Conservation (phyloP, 2,113 vertebrate genomes). For the Antennarius striatus region DNA sequence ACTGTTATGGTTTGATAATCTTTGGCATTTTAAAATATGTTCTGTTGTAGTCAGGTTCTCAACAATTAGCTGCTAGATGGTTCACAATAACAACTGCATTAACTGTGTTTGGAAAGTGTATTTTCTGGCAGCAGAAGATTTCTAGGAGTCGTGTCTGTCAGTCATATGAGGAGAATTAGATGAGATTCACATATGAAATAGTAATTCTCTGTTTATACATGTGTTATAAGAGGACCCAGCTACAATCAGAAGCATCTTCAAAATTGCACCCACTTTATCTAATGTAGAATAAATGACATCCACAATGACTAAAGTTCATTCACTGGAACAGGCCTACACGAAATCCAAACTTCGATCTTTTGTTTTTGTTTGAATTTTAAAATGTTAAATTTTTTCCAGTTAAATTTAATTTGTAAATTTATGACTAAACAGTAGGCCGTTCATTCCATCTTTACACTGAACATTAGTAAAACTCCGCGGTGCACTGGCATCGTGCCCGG, state of each 20-base stretch:
- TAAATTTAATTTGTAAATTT: not conserved
- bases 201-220: conserved; percentile 1
- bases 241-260: conserved; percentile 15
- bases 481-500: too few species aligned
- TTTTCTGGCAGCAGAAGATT: conserved; percentile 9
- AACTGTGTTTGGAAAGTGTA: conserved; percentile 12
- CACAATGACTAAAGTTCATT: conserved; percentile 8
- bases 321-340: not conserved
- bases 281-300: conserved; percentile 12
- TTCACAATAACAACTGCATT: conserved; percentile 8
- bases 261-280: conserved; percentile 5
- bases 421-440: too few species aligned
- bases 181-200: conserved; percentile 9
- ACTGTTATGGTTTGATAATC: not conserved
- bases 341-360: conserved; percentile 5
- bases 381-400: not conserved
- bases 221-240: conserved; percentile 5
- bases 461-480: too few species aligned
- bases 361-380: conserved; percentile 1
- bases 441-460: too few species aligned
- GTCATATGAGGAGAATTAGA: not conserved
- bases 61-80: conserved; percentile 19
- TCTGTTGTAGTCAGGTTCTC: not conserved
- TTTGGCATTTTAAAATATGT: not conserved
- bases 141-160: conserved; percentile 7